phyloP scores from a whole-genome alignment of 2,113 vertebrate genomes.

The Gymnorhina tibicen region DNA sequence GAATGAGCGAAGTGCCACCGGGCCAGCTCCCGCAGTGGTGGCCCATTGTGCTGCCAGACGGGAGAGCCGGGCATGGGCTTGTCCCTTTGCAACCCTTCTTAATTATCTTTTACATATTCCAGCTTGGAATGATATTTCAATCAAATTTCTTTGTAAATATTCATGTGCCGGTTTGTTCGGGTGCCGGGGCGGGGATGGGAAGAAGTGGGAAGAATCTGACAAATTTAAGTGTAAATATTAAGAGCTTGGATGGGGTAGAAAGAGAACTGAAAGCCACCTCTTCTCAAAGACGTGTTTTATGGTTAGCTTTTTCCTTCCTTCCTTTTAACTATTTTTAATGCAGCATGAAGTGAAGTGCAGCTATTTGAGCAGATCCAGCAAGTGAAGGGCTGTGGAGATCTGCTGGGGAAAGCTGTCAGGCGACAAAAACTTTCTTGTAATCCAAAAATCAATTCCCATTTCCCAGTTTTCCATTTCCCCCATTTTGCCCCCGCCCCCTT shows the following conservation, averaged over 20 bases:
- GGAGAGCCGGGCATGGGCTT: conserved; percentile 4
- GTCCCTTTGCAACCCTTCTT: neutral
- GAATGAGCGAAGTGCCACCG: conserved; percentile 22
- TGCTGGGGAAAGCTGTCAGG: neutral
- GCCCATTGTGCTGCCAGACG: conserved; percentile 35
- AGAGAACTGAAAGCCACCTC: neutral
- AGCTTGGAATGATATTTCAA: conserved; percentile 42
- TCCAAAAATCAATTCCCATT: neutral
- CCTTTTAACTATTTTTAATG: neutral
- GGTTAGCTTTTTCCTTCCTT: neutral
- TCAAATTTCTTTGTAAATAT: neutral
- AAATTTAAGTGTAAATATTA: neutral
- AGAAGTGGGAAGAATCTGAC: neutral
- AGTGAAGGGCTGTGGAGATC: neutral
- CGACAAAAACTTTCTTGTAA: neutral
- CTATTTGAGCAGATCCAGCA: neutral
- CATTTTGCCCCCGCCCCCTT: neutral
- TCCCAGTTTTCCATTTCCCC: neutral
- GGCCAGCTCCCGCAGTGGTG: neutral
- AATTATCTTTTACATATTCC: conserved; percentile 7
- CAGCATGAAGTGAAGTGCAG: neutral
- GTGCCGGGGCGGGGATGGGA: neutral
- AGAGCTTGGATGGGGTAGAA: neutral
- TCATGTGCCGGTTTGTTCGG: neutral
- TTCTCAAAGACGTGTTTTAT: neutral